Percentiles rank a stretch among this genome's conserved stretches.
These are phyloP conservation scores for Tenualosa ilisha DNA, from an alignment of 2,797 vertebrate genomes.

Conservation along the genomic window DNA sequence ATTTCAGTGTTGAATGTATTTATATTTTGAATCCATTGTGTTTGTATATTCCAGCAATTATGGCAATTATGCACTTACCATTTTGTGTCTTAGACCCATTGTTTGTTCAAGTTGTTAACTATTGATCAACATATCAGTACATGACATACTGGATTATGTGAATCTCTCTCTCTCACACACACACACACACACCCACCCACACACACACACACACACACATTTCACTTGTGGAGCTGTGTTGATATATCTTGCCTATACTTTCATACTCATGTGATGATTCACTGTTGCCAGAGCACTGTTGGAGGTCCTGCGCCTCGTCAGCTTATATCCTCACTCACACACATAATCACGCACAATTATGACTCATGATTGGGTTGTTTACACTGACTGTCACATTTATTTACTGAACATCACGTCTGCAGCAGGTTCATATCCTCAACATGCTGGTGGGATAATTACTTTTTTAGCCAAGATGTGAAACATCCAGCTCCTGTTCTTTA, in stretches of 20 bases:
- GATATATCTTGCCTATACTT: background rate
- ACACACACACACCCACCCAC: background rate
- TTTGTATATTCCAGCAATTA: too few species aligned
- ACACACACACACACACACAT: background rate
- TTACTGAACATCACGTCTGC: background rate
- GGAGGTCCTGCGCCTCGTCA: background rate
- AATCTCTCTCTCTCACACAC: background rate
- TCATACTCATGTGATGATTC: background rate
- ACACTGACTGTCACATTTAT: background rate
- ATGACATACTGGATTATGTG: too few species aligned
- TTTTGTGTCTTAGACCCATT: too few species aligned
- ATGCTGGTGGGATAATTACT: background rate
- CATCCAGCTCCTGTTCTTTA: background rate
- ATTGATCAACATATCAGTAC: background rate
- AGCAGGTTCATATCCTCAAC: background rate
- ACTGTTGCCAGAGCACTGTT: background rate
- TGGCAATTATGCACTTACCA: too few species aligned
- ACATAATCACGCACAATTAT: conserved; percentile 20
- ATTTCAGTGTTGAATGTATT: background rate
- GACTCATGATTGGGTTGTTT: background rate
- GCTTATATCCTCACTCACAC: background rate
- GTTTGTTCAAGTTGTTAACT: too few species aligned
- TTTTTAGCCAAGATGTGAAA: background rate
- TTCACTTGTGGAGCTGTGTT: background rate
- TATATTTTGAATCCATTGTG: too few species aligned